These are phyloP conservation scores for Acleris laterana DNA, from an alignment of 2,888 invertebrate genomes.

Conservation along the genomic window DNA sequence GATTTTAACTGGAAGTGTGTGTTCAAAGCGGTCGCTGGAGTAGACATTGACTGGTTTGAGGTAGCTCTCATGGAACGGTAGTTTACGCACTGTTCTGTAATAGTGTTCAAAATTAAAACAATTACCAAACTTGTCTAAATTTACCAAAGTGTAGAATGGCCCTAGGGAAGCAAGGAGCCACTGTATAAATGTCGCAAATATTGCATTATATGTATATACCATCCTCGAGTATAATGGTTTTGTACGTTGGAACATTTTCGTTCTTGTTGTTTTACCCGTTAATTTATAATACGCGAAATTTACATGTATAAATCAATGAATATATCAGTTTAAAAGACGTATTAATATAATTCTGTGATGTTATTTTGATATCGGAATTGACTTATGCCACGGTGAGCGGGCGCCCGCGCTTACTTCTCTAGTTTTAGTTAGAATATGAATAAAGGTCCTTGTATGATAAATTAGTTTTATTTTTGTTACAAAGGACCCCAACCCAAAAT, in stretches of 20 bases:
- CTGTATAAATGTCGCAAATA: slow-evolving; percentile 31
- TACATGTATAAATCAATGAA: slow-evolving; percentile 32
- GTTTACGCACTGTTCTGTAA: neutral
- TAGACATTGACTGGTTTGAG: slow-evolving; percentile 2
- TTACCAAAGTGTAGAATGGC: slow-evolving; percentile 28
- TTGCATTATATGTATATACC: slow-evolving; percentile 28
- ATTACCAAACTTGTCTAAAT: slow-evolving; percentile 32
- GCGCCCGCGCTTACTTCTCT: slow-evolving; percentile 20
- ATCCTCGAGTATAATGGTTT: slow-evolving; percentile 24
- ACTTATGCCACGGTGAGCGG: slow-evolving; percentile 12
- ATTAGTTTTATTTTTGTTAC: slow-evolving; percentile 37
- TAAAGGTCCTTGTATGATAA: slow-evolving; percentile 35
- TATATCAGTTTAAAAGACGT: slow-evolving; percentile 35
- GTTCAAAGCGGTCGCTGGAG: slow-evolving; percentile 5
- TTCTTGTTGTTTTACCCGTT: slow-evolving; percentile 21
- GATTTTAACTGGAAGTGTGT: neutral
- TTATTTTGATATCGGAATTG: slow-evolving; percentile 30
- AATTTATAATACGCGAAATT: slow-evolving; percentile 18
- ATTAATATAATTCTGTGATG: slow-evolving; percentile 37
- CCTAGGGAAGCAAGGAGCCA: slow-evolving; percentile 10
- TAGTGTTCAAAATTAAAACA: slow-evolving; percentile 25
- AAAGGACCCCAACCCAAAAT: slow-evolving; percentile 43
- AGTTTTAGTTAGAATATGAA: slow-evolving; percentile 35
- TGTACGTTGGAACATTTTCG: slow-evolving; percentile 22
- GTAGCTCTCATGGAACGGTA: neutral